Base-by-base conservation (phyloP, 2,113 vertebrate species). In the Toxotes jaculatrix region DNA sequence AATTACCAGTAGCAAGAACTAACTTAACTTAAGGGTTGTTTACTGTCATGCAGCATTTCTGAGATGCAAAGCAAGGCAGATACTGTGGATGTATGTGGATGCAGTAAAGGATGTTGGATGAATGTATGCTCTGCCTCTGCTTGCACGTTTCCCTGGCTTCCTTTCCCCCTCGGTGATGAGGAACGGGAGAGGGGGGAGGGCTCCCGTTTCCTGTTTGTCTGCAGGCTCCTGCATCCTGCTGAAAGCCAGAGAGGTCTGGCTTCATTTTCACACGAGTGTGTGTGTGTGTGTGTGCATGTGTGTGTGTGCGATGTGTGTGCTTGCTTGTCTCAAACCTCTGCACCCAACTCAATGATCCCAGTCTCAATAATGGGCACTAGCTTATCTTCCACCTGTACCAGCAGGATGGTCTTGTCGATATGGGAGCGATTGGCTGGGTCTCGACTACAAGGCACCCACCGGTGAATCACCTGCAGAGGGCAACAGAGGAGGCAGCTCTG, bases 361-460 rank as follows among this genome's bases (percentile, higher is more conserved):
- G 96, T 97, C 96, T 99, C 98, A 88, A 98, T 93, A 87, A 99
- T 93, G 95, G 97, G 97, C 95, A 99, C 97, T 4, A 98, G 96
- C 95, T 98, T 99, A 88, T 99, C 98, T 84, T 99, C 98, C 88
- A 99, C 98, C 95, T 99, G 97, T 93, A 99, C 97, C 94, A 99
- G 97, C 94, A 99, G 96, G 95, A 99, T 99, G 95, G 98, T 97
- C 94, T 98, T 99, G 94, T 99, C 97, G 89, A 98, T 98, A 91
- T 98, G 98, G 93, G 98, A 99, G 87, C 98, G 96, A 91, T 93
- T 97, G 92, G 96, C 96, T 91, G 96, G 97, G 92, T 99, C 98
- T 95, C 98, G 96, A 95, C 97, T 99, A 96, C 97, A 99, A 98
- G 98, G 98, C 97, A 99, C 97, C 98, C 98, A 99, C 92, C 98